Conservation (phyloP, 2,113 vertebrate genomes). For the Probosciger aterrimus region DNA sequence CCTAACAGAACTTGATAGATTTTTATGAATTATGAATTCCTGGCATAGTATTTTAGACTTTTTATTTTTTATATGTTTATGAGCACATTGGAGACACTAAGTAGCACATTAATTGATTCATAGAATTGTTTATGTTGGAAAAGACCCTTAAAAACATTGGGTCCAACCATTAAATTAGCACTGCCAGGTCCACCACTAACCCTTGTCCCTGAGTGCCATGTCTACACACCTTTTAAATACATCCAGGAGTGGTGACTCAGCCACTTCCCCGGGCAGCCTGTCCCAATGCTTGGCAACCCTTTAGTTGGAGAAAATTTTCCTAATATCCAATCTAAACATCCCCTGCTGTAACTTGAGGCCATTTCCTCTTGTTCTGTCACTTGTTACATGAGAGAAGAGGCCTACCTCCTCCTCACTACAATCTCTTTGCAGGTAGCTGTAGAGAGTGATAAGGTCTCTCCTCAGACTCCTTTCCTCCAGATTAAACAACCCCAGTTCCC, state of each 20-base stretch:
- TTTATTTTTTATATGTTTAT: background rate
- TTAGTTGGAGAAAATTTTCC: background rate
- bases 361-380: background rate
- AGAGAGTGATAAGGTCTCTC: background rate
- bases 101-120: background rate
- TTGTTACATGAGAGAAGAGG: background rate
- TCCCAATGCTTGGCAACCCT: background rate
- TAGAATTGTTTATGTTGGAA: background rate
- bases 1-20: background rate
- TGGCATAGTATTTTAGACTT: background rate
- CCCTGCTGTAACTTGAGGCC: background rate
- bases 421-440: background rate
- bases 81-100: background rate
- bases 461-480: background rate
- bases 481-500: background rate
- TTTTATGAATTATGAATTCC: background rate
- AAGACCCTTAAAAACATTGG: background rate
- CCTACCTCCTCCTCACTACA: background rate
- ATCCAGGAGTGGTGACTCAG: background rate
- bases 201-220: background rate
- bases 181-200: background rate
- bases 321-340: background rate
- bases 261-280: background rate
- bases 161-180: background rate
- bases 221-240: background rate